These are phyloP conservation scores for Tubulanus polymorphus DNA, from an alignment of 2,888 invertebrate species.

Conservation along the genomic window DNA sequence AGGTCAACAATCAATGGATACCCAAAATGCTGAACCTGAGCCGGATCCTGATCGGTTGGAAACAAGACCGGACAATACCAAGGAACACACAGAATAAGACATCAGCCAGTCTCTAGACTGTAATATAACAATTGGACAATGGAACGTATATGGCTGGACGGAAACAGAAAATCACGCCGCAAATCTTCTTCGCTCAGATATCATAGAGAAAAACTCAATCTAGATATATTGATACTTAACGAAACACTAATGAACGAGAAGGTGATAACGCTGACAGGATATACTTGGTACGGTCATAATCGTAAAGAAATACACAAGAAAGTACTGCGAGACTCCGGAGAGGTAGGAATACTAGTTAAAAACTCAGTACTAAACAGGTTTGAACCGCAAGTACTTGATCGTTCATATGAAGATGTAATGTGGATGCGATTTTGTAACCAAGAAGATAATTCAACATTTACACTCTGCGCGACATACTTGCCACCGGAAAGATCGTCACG, in stretches of 20 bases:
- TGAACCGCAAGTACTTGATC: constrained; percentile 1
- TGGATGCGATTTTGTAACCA: constrained; percentile 1
- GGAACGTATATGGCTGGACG: constrained; percentile 12
- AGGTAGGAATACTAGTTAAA: constrained; percentile 10
- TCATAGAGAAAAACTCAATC: neutral
- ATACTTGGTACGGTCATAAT: constrained; percentile 7
- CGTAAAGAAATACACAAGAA: constrained; percentile 4
- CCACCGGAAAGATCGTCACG: constrained; percentile 4
- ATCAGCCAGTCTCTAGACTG: neutral
- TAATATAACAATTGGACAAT: neutral
- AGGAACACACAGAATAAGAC: too few species aligned
- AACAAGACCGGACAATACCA: too few species aligned
- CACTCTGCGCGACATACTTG: constrained; percentile 6
- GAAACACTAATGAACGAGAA: constrained; percentile 7
- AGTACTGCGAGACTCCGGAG: constrained; percentile 10
- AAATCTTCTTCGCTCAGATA: neutral
- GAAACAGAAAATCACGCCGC: neutral
- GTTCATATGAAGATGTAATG: constrained; percentile 3
- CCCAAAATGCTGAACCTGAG: too few species aligned
- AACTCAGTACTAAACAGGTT: neutral
- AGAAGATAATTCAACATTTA: neutral
- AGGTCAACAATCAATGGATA: too few species aligned
- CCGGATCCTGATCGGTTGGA: too few species aligned
- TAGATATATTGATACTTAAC: constrained; percentile 7
- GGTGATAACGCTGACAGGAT: neutral